These are phyloP conservation scores for Tetramorium bicarinatum DNA, from an alignment of 2,888 invertebrate genomes.

Conservation along the genomic window DNA sequence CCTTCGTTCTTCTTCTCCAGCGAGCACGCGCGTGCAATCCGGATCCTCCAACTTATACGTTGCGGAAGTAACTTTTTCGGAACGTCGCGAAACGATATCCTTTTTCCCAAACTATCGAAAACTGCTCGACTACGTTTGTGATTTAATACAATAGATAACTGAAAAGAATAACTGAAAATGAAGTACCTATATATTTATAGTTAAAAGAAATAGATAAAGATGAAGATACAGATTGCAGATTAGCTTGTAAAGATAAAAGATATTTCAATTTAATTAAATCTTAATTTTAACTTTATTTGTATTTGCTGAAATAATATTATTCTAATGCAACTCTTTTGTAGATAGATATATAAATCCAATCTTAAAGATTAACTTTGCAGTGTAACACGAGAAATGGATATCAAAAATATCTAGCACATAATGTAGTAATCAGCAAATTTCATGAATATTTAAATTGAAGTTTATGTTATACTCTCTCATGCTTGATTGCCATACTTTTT, in stretches of 20 bases:
- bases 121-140: neutral
- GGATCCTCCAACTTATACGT: slow-evolving; percentile 15
- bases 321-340: neutral
- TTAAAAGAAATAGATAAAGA: neutral
- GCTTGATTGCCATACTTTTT: slow-evolving; percentile 31
- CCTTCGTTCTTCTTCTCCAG: neutral
- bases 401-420: slow-evolving; percentile 11
- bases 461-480: neutral
- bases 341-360: neutral
- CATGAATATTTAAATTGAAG: slow-evolving; percentile 50
- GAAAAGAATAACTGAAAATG: neutral
- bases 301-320: slow-evolving; percentile 16
- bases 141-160: neutral
- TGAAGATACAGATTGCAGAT: neutral
- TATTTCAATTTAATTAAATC: neutral
- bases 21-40: slow-evolving; percentile 10
- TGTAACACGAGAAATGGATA: neutral
- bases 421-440: slow-evolving; percentile 36
- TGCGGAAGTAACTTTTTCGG: slow-evolving; percentile 20
- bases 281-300: neutral
- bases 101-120: slow-evolving; percentile 4
- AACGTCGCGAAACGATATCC: neutral
- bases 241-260: neutral
- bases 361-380: slow-evolving; percentile 6
- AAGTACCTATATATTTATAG: neutral